Evolutionary conservation across 2,888 invertebrate genomes (phyloP).

Genomic region (Deilephila porcellus): DNA sequence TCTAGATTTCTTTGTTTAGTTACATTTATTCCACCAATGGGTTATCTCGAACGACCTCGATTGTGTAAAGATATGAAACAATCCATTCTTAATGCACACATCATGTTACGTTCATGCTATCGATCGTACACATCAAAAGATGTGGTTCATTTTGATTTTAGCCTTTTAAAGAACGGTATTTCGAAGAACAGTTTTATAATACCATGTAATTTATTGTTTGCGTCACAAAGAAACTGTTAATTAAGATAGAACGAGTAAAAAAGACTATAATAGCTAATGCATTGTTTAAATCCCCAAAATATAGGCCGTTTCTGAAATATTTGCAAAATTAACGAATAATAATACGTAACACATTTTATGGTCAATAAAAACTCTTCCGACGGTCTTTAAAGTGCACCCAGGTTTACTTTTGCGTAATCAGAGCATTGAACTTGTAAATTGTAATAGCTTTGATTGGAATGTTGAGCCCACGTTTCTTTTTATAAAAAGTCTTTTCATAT

Average conservation of each 20-base stretch:
- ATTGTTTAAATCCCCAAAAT: not conserved
- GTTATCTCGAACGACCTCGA: conserved; percentile 59
- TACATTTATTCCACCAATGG: conserved; percentile 56
- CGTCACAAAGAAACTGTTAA: too few species aligned
- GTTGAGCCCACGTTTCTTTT: not conserved
- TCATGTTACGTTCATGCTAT: conserved; percentile 16
- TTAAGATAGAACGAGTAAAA: not conserved
- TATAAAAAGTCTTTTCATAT: conserved; percentile 33
- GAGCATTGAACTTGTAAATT: conserved; percentile 18
- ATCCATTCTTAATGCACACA: conserved; percentile 17
- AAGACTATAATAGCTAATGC: not conserved
- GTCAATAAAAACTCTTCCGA: not conserved
- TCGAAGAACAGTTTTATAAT: not conserved
- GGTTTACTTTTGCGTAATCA: conserved; percentile 11
- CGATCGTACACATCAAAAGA: too few species aligned
- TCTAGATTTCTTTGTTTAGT: conserved; percentile 75
- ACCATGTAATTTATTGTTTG: too few species aligned
- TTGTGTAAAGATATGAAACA: conserved; percentile 44
- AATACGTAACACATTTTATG: not conserved
- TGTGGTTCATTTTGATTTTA: too few species aligned
- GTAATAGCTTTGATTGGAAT: conserved; percentile 8
- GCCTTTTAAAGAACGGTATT: too few species aligned
- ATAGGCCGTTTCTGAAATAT: not conserved
- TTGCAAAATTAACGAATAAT: too few species aligned
- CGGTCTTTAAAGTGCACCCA: not conserved